Percentiles rank a stretch among this genome's conserved stretches.
Evolutionary conservation across 2,888 invertebrate species (phyloP).

Genomic region (Metacarcinus magister): DNA sequence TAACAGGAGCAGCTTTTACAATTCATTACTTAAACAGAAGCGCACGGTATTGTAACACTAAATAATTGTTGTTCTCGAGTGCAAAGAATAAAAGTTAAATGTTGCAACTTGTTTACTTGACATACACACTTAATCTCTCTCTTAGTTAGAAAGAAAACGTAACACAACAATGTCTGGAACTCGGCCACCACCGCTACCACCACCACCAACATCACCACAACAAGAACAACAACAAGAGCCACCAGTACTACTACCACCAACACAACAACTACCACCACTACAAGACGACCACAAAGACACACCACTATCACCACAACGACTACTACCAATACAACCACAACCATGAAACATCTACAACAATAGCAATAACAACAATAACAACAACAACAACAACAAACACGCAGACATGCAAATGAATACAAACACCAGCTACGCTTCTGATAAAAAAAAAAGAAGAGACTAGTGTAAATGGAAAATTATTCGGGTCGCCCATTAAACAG

Average conservation of each 20-base stretch:
- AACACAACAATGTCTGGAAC: conserved; percentile 14
- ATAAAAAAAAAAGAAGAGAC: not conserved
- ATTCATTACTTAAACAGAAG: not conserved
- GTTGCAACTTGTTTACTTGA: conserved; percentile 13
- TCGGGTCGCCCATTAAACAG: conserved; percentile 15
- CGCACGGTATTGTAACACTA: not conserved
- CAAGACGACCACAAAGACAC: not conserved
- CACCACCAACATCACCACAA: not conserved
- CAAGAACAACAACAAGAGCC: not conserved
- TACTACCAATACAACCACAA: no score
- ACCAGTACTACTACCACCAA: not conserved
- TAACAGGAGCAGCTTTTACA: not conserved
- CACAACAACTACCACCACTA: not conserved
- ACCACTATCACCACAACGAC: not conserved
- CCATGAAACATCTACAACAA: no score
- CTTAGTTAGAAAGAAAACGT: not conserved
- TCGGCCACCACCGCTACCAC: not conserved
- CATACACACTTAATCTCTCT: not conserved
- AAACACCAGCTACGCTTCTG: conserved; percentile 26
- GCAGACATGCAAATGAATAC: not conserved
- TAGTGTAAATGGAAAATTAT: conserved; percentile 8
- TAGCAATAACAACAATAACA: no score
- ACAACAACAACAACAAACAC: not conserved
- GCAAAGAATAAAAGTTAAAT: not conserved
- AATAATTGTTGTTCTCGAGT: not conserved